Conservation (phyloP, 2,113 vertebrate species). For the Chloroceryle aenea region DNA sequence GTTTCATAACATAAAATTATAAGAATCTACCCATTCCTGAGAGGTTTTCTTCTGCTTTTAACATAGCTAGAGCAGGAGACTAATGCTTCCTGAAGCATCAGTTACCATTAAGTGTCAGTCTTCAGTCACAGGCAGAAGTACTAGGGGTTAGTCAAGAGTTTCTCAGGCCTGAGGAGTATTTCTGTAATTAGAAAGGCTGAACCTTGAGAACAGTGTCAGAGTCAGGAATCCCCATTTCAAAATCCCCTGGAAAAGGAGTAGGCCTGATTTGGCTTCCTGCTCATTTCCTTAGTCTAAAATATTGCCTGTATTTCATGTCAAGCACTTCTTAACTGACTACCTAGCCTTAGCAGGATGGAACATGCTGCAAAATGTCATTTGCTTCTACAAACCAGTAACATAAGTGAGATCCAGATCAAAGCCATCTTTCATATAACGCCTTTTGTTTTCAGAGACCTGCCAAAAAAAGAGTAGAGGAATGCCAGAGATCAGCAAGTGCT, state of each 20-base stretch:
- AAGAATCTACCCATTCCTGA: background rate
- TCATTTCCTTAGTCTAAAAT: background rate
- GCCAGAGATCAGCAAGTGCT: background rate
- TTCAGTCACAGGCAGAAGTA: background rate
- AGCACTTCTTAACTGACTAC: background rate
- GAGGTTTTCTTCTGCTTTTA: background rate
- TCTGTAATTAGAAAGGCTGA: background rate
- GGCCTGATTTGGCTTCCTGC: background rate
- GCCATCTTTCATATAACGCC: constrained; percentile 91
- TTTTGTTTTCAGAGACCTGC: constrained; percentile 95
- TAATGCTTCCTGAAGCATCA: background rate
- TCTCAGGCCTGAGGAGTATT: background rate
- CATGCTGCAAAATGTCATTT: background rate
- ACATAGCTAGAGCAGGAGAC: background rate
- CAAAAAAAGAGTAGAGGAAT: background rate
- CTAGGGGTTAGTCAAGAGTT: background rate
- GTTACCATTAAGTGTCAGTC: background rate
- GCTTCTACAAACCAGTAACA: constrained; percentile 84
- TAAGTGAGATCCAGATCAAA: constrained; percentile 98
- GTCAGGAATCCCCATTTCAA: background rate
- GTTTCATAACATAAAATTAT: too few relatives aligned
- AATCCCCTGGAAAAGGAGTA: background rate
- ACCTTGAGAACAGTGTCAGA: background rate
- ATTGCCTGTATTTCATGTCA: background rate
- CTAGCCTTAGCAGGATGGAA: background rate